Evolutionary conservation across 2,888 invertebrate genomes (phyloP).

Genomic region (Biston stratarius): DNA sequence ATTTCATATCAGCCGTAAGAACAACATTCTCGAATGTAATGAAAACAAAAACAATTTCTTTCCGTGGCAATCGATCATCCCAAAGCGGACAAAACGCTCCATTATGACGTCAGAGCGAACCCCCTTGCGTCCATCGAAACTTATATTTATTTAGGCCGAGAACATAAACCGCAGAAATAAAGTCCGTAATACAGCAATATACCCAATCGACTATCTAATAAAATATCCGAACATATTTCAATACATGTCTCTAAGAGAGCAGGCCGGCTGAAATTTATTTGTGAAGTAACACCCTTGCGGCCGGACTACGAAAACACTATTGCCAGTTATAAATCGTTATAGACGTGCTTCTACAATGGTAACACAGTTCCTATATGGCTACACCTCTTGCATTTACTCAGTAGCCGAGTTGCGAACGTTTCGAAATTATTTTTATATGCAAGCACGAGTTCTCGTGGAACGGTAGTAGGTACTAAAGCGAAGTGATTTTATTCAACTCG

Average conservation of each 20-base stretch:
- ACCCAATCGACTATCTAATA: slow-evolving; percentile 67
- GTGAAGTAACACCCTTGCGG: slow-evolving; percentile 69
- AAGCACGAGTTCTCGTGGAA: neutral
- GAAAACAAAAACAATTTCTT: slow-evolving; percentile 34
- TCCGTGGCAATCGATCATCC: slow-evolving; percentile 31
- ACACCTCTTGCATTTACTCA: slow-evolving; percentile 12
- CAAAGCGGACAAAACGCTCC: slow-evolving; percentile 36
- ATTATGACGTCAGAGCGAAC: slow-evolving; percentile 35
- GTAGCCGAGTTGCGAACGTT: slow-evolving; percentile 1
- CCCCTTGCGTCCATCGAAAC: slow-evolving; percentile 40
- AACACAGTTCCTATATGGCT: slow-evolving; percentile 52
- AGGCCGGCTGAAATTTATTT: slow-evolving; percentile 75
- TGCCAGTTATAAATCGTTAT: slow-evolving; percentile 74
- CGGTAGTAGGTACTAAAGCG: too few relatives aligned
- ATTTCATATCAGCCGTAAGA: slow-evolving; percentile 38
- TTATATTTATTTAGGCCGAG: slow-evolving; percentile 44
- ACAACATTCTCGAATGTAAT: slow-evolving; percentile 18
- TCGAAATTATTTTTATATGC: neutral
- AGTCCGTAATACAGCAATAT: slow-evolving; percentile 57
- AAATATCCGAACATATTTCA: slow-evolving; percentile 73
- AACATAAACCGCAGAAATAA: slow-evolving; percentile 46
- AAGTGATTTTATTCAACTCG: too few relatives aligned
- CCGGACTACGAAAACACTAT: slow-evolving; percentile 70
- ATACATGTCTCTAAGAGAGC: slow-evolving; percentile 66
- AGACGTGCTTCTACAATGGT: slow-evolving; percentile 61